Evolutionary conservation across 2,888 invertebrate species (phyloP).

Genomic region (Sphinx pinastri): DNA sequence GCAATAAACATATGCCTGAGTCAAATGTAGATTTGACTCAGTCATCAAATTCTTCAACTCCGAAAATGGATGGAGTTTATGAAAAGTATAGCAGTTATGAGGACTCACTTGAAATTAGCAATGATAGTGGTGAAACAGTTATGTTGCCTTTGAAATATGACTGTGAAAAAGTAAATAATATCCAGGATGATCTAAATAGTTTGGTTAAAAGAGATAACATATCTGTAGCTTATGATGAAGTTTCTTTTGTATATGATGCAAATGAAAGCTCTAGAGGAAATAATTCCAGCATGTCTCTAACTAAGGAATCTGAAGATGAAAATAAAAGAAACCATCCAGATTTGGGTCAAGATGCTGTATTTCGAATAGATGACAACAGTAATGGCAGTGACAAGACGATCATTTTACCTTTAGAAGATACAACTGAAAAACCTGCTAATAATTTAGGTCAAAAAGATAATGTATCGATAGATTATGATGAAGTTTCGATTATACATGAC

Average conservation of each 20-base stretch:
- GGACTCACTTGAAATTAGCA: not conserved
- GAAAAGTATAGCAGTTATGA: not conserved
- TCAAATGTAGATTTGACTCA: slow-evolving; percentile 27
- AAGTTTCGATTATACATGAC: slow-evolving; percentile 40
- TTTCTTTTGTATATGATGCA: slow-evolving; percentile 31
- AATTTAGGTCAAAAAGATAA: slow-evolving; percentile 57
- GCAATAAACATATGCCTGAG: not conserved
- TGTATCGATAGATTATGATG: slow-evolving; percentile 73
- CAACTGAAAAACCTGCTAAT: not conserved
- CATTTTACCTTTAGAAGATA: not conserved
- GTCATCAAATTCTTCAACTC: slow-evolving; percentile 5
- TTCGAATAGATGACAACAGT: slow-evolving; percentile 55
- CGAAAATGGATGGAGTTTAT: slow-evolving; percentile 19
- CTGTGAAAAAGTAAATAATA: not conserved
- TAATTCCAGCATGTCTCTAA: slow-evolving; percentile 11
- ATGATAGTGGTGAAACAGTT: not conserved
- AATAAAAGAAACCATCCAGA: slow-evolving; percentile 32
- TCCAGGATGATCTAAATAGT: not conserved
- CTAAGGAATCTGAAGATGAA: slow-evolving; percentile 21
- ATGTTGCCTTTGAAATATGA: not conserved
- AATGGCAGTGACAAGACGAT: not conserved
- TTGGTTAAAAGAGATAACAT: slow-evolving; percentile 60
- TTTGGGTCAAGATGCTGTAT: slow-evolving; percentile 56
- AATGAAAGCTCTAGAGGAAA: not conserved
- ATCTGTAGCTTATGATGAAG: slow-evolving; percentile 74